These are phyloP conservation scores for Cinclus cinclus DNA, from an alignment of 2,113 vertebrate genomes.

Conservation along the genomic window DNA sequence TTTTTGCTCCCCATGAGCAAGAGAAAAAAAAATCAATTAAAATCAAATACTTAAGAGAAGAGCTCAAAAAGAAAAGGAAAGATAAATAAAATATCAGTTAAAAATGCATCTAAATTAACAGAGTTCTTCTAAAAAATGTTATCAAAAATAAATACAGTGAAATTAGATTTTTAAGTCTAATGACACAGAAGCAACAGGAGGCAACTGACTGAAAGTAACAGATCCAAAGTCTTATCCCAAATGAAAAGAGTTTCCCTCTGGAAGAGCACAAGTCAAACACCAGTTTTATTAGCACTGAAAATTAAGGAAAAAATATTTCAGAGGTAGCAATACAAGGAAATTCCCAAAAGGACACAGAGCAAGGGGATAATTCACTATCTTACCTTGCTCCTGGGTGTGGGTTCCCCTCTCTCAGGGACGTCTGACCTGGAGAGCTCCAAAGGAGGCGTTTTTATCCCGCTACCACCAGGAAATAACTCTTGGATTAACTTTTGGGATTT, in stretches of 20 bases:
- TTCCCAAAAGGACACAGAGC: accelerated
- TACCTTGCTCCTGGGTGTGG: background rate
- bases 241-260: background rate
- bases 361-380: background rate
- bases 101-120: background rate
- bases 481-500: constrained; percentile 51
- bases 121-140: background rate
- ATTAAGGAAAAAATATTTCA: background rate
- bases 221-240: background rate
- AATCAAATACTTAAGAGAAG: background rate
- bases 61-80: background rate
- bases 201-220: background rate
- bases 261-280: accelerated
- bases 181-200: background rate
- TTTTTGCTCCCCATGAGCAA: background rate
- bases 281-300: background rate
- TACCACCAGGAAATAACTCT: constrained; percentile 60
- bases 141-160: background rate
- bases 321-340: background rate
- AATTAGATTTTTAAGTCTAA: background rate
- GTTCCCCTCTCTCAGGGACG: background rate
- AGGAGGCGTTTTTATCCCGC: constrained; percentile 59
- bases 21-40: background rate
- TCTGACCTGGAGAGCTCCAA: background rate
- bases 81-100: background rate